Evolutionary conservation across 1,140 invertebrate genomes (phyloP).

Genomic region (Ectropis grisescens): DNA sequence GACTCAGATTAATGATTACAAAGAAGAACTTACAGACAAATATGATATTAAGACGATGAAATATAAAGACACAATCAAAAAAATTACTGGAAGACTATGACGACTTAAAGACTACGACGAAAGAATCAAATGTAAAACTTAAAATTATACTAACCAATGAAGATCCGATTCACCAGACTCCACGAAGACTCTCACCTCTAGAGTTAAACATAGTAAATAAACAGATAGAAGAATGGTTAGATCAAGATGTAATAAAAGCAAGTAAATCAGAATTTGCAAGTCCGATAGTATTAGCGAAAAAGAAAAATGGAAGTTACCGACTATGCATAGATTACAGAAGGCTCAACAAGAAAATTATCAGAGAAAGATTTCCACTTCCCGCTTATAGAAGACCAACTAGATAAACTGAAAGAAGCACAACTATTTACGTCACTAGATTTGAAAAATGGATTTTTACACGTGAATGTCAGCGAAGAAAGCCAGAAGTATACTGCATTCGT

Average conservation of each 20-base stretch:
- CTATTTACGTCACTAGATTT: slow-evolving; percentile 64
- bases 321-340: slow-evolving; percentile 63
- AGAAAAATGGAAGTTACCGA: slow-evolving; percentile 23
- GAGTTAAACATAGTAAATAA: slow-evolving; percentile 19
- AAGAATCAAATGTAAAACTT: slow-evolving; percentile 13
- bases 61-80: too few species aligned
- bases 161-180: slow-evolving; percentile 19
- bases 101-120: slow-evolving; percentile 1
- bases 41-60: slow-evolving; percentile 9
- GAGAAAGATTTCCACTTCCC: slow-evolving; percentile 66
- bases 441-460: slow-evolving; percentile 63
- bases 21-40: slow-evolving; percentile 1
- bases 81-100: slow-evolving; percentile 5
- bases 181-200: slow-evolving; percentile 21
- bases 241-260: slow-evolving; percentile 22
- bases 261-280: slow-evolving; percentile 26
- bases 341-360: slow-evolving; percentile 47
- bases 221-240: slow-evolving; percentile 25
- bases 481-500: slow-evolving; percentile 54
- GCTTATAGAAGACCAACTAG: slow-evolving; percentile 60
- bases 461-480: slow-evolving; percentile 30
- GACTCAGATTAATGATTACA: slow-evolving; percentile 1
- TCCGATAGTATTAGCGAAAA: slow-evolving; percentile 25
- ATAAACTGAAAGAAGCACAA: slow-evolving; percentile 27
- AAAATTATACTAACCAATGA: slow-evolving; percentile 21